phyloP scores from a whole-genome alignment of 2,888 invertebrate genomes.

The Cylloceria caligata region DNA sequence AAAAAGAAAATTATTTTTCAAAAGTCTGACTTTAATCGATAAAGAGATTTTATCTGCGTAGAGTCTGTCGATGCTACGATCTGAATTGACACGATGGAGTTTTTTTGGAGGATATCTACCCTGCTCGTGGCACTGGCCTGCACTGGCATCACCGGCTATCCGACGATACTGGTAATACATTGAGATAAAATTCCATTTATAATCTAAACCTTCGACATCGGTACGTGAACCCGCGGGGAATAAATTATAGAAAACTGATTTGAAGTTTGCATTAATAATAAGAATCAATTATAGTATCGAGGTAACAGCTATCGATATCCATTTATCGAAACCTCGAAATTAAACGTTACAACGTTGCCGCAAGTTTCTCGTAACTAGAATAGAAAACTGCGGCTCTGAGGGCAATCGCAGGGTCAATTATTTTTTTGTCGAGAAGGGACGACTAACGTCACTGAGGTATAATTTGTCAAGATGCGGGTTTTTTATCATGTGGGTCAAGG shows the following conservation, averaged over 20 bases:
- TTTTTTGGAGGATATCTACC: constrained; percentile 17
- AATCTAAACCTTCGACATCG: neutral
- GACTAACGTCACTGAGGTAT: constrained; percentile 6
- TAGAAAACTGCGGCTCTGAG: neutral
- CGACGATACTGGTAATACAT: constrained; percentile 44
- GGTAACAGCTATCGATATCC: neutral
- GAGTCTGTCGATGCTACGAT: constrained; percentile 7
- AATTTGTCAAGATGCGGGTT: constrained; percentile 56
- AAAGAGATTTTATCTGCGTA: constrained; percentile 29
- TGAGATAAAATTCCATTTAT: neutral
- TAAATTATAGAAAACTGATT: neutral
- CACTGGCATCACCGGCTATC: constrained; percentile 28
- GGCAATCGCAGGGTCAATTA: neutral
- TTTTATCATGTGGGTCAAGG: constrained; percentile 60
- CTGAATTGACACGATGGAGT: constrained; percentile 36
- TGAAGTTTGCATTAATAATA: neutral
- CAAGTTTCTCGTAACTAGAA: constrained; percentile 8
- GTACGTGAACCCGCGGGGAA: neutral
- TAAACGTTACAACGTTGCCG: neutral
- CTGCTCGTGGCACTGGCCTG: constrained; percentile 12
- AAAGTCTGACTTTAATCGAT: neutral
- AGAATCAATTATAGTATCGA: neutral
- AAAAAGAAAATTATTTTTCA: neutral
- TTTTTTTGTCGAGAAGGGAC: constrained; percentile 29
- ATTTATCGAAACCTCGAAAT: constrained; percentile 25